phyloP scores from a whole-genome alignment of 2,113 vertebrate genomes.

The Megaceryle torquata region DNA sequence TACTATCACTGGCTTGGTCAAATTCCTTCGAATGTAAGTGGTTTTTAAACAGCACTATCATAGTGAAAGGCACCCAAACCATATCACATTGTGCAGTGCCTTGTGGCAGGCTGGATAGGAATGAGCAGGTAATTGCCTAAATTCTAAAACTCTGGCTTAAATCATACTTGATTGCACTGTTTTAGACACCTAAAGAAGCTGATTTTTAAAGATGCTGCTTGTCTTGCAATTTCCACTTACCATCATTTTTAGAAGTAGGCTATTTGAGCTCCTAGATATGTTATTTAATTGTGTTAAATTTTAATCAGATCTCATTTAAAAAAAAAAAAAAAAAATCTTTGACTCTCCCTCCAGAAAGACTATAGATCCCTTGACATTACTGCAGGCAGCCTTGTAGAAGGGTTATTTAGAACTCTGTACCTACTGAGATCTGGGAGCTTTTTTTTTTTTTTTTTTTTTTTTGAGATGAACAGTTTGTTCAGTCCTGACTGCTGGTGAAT shows the following conservation, averaged over 20 bases:
- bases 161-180: neutral
- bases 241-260: constrained; percentile 2
- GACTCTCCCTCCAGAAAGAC: neutral
- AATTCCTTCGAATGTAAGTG: neutral
- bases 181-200: neutral
- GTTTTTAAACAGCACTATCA: neutral
- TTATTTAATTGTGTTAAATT: constrained; percentile 57
- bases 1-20: neutral
- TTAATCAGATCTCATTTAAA: constrained; percentile 36
- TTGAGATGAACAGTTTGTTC: neutral
- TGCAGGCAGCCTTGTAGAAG: neutral
- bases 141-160: neutral
- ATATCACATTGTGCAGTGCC: neutral
- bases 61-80: neutral
- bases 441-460: neutral
- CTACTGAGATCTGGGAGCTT: neutral
- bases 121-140: neutral
- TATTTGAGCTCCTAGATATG: constrained; percentile 32
- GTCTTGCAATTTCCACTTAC: constrained; percentile 28
- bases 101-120: neutral
- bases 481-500: neutral
- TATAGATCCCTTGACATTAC: neutral
- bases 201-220: constrained; percentile 6
- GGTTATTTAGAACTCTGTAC: neutral
- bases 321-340: neutral